Base-by-base conservation (phyloP, 2,888 invertebrate genomes). In the Theretra japonica region DNA sequence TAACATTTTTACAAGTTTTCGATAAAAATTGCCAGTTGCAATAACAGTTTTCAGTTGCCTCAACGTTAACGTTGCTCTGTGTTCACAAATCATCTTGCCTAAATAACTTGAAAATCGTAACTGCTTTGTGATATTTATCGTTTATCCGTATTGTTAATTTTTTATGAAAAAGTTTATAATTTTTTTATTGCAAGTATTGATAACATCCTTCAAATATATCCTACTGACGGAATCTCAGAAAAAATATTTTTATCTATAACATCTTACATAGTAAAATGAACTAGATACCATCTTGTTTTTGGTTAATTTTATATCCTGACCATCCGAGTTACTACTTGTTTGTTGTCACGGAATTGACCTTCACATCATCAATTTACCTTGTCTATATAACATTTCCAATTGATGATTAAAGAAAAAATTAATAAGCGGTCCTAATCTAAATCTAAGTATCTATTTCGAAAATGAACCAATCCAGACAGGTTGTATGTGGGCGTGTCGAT, bases 211-310 rank as follows among this genome's bases (percentile, higher is more conserved):
- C 53, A 41, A 41, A 30, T 3, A 60, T 33, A 33, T 8, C 30
- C 7, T 60, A n/a, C 7, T 2, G 2, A 30, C 6, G 2, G 19
- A 28, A 60, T n/a, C 30, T 8, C 19, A 21, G 33, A 62, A 62
- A 62, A 62, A 41, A n/a, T 62, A 53, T 41, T 41, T 62, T 41
- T 65, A 65, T 65, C 65, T 65, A 23, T 65, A 41, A 65, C 65
- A 65, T 65, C 41, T 65, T 65, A 65, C 23, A 23, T 15, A 1
- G 48, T 65, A 65, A 65, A 65, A 65, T 65, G 65, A 65, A 65
- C 48, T 65, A 65, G 65, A 65, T 48, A 65, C 65, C 11, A 65
- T 5, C 65, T 48, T 65, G 23, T 48, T 41, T 65, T 48, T 23
- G 23, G 41, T 23, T 17, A 17, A 65, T 65, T 41, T 48, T 65